Conservation (phyloP, 2,113 vertebrate species). For the Cyanoliseus patagonus region DNA sequence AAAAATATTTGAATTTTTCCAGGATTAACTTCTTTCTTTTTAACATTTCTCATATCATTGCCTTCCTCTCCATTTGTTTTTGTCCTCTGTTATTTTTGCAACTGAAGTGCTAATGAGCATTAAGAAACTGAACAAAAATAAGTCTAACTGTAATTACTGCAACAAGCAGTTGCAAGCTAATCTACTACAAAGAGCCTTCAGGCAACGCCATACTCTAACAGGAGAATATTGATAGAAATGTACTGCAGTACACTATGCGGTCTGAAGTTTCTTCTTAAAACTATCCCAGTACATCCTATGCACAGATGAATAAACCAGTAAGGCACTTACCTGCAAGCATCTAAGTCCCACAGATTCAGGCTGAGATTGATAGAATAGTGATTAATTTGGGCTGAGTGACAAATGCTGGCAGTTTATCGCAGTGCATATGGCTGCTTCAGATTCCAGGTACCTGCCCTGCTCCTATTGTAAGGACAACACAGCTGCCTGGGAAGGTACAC, state of each 20-base stretch:
- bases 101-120: background rate
- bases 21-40: background rate
- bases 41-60: background rate
- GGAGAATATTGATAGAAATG: background rate
- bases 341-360: background rate
- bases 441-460: background rate
- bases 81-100: background rate
- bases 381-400: background rate
- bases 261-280: background rate
- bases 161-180: background rate
- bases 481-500: background rate
- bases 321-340: background rate
- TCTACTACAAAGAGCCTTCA: background rate
- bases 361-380: background rate
- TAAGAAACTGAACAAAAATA: background rate
- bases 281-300: too few species aligned
- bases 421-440: background rate
- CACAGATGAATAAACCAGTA: background rate
- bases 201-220: background rate
- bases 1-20: background rate
- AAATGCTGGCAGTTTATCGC: fast-evolving
- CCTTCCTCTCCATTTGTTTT: background rate
- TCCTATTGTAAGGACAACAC: background rate
- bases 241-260: background rate
- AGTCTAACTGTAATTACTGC: background rate